Conservation (phyloP, 2,797 vertebrate species). For the Hipposideros larvatus region DNA sequence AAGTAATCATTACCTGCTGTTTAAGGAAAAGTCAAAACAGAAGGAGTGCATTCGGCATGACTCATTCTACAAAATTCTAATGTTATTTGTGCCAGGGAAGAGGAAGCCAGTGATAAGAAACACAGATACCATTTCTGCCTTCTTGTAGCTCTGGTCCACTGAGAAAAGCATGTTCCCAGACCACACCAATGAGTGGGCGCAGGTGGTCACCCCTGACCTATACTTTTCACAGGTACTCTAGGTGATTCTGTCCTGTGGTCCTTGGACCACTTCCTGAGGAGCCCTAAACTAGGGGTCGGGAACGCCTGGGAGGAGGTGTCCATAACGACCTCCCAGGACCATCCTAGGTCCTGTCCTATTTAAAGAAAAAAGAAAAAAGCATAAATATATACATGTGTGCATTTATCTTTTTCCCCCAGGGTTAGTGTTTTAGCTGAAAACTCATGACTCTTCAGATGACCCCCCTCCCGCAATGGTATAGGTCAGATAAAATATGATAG, state of each 20-base stretch:
- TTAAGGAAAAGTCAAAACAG: background rate
- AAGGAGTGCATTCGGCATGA: background rate
- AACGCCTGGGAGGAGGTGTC: background rate
- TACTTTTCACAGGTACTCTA: background rate
- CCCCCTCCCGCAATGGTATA: background rate
- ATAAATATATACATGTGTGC: fast-evolving
- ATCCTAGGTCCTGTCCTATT: background rate
- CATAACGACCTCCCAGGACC: fast-evolving
- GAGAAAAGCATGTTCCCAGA: background rate
- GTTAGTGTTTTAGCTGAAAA: background rate
- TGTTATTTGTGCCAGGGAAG: background rate
- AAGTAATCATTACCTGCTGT: background rate
- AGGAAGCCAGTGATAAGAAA: fast-evolving
- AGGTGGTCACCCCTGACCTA: fast-evolving
- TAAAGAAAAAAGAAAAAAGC: background rate
- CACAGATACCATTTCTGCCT: background rate
- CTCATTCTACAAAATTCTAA: background rate
- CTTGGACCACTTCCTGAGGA: background rate
- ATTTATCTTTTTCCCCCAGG: fast-evolving
- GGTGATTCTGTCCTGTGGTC: background rate
- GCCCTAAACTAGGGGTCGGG: too few species aligned
- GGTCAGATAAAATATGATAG: background rate
- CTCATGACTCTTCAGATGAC: background rate
- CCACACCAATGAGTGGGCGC: fast-evolving
- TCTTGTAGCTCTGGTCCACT: background rate